A percentile compares a stretch with the other conserved stretches of the same genome.
These are phyloP conservation scores for Halocaridina rubra DNA, from an alignment of 2,888 invertebrate species.

Conservation along the genomic window DNA sequence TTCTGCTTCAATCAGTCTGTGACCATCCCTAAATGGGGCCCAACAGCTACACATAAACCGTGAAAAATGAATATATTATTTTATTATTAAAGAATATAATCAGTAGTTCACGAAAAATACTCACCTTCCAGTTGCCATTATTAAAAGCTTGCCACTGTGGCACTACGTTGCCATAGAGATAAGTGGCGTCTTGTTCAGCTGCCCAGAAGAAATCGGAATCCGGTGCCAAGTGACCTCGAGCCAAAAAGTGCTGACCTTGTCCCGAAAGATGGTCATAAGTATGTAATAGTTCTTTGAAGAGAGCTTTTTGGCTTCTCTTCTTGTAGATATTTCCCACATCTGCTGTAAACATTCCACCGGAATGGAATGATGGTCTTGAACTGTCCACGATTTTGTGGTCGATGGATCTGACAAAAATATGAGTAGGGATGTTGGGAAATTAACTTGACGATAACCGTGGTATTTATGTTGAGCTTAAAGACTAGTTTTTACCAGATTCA, in stretches of 20 bases:
- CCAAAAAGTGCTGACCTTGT: slow-evolving; percentile 31
- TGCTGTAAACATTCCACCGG: not conserved
- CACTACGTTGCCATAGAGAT: slow-evolving; percentile 65
- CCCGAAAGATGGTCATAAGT: not conserved
- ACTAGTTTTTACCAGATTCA: too few relatives aligned
- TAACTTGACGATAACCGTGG: too few relatives aligned
- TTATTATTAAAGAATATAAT: too few relatives aligned
- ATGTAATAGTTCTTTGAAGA: not conserved
- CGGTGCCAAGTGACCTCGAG: slow-evolving; percentile 65
- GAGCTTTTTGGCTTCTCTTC: not conserved
- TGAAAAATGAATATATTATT: too few relatives aligned
- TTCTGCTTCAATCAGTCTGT: not conserved
- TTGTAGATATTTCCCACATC: not conserved
- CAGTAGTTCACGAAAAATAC: too few relatives aligned
- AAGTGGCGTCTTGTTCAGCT: slow-evolving; percentile 66
- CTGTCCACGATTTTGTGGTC: slow-evolving; percentile 9
- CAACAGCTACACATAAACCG: too few relatives aligned
- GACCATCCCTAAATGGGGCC: too few relatives aligned
- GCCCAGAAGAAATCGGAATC: slow-evolving; percentile 65
- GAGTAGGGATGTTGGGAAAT: not conserved
- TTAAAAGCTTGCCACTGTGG: slow-evolving; percentile 66
- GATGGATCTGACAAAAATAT: slow-evolving; percentile 6
- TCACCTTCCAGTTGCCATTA: slow-evolving; percentile 66
- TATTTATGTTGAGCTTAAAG: too few relatives aligned
- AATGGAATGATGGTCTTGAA: slow-evolving; percentile 31